Conservation (phyloP, 2,113 vertebrate genomes). For the Numida meleagris region DNA sequence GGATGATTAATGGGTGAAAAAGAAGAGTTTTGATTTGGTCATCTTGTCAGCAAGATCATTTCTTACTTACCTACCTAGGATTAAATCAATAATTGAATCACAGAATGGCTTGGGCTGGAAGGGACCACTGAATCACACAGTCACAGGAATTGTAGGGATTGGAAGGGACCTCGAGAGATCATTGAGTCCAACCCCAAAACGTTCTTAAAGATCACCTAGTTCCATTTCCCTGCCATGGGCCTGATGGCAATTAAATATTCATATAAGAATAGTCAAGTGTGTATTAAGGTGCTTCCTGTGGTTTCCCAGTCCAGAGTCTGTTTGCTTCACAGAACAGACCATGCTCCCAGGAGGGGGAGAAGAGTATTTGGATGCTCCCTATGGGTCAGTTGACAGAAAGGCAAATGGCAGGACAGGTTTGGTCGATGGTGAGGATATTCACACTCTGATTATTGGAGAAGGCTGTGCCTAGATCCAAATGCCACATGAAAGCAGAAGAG, state of each 20-base stretch:
- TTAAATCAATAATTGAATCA: background rate
- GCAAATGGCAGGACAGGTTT: background rate
- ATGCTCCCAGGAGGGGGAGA: background rate
- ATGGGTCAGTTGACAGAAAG: background rate
- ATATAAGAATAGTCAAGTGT: background rate
- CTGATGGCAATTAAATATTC: background rate
- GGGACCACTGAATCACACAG: background rate
- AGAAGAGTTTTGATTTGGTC: background rate
- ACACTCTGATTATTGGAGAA: background rate
- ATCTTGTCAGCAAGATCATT: background rate
- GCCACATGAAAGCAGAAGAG: background rate
- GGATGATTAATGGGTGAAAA: background rate
- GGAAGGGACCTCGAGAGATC: too few relatives aligned
- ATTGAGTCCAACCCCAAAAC: too few relatives aligned
- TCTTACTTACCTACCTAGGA: background rate
- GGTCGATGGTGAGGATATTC: background rate
- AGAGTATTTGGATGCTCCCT: background rate
- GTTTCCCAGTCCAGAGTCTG: constrained; percentile 2
- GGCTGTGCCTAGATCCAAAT: background rate
- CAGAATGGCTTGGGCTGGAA: background rate
- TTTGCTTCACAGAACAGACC: background rate
- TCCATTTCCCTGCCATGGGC: background rate
- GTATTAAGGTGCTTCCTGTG: background rate
- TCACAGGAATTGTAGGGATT: too few relatives aligned
- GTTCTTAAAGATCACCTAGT: background rate